Percentiles rank a stretch among this genome's conserved stretches.
phyloP scores from a whole-genome alignment of 2,797 vertebrate genomes.

The Clarias platycephalus region DNA sequence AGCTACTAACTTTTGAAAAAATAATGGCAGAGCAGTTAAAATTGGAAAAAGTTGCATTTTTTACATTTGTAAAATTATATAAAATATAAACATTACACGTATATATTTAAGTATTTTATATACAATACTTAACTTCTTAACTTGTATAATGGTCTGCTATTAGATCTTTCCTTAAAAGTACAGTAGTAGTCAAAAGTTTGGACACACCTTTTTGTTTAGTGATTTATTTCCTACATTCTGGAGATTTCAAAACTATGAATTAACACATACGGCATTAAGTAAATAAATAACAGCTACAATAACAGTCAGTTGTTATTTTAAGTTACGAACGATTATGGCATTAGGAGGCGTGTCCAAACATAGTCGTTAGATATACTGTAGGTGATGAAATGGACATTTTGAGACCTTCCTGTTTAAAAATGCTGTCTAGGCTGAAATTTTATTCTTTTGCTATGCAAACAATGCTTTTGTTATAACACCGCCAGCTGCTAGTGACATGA shows the following conservation, averaged over 20 bases:
- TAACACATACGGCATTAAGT: too few relatives aligned
- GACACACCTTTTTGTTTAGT: too few relatives aligned
- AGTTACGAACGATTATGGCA: too few relatives aligned
- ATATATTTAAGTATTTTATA: neutral
- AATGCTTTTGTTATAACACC: neutral
- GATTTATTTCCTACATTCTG: too few relatives aligned
- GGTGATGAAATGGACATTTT: neutral
- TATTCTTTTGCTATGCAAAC: neutral
- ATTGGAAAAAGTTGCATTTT: neutral
- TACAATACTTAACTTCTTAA: neutral
- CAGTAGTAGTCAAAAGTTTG: too few relatives aligned
- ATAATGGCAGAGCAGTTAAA: neutral
- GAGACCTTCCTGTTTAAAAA: neutral
- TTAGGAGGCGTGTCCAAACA: too few relatives aligned
- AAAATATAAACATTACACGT: neutral
- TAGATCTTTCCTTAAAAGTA: neutral
- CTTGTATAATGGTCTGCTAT: neutral
- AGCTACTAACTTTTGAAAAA: neutral
- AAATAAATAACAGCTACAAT: too few relatives aligned
- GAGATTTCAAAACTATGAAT: too few relatives aligned
- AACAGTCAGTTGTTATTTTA: too few relatives aligned
- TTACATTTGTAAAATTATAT: neutral
- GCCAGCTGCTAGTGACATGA: neutral
- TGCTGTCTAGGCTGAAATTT: neutral
- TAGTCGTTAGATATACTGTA: neutral